A percentile compares a stretch with the other conserved stretches of the same genome.
Conservation (phyloP, 2,113 vertebrate species). For the Dendrocopos noguchii region DNA sequence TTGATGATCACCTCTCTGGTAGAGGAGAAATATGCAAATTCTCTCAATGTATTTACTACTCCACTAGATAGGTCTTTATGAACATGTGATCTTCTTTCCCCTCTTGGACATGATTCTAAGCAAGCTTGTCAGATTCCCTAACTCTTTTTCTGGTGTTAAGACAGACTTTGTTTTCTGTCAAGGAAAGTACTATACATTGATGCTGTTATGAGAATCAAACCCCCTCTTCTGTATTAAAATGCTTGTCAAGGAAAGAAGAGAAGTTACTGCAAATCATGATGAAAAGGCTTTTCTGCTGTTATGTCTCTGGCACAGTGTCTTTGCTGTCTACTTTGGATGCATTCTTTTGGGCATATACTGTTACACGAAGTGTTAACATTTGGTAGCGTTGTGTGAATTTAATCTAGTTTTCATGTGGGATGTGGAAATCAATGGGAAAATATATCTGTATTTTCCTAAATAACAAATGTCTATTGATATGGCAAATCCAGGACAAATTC, state of each 20-base stretch:
- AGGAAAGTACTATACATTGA: neutral
- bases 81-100: neutral
- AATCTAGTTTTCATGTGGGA: neutral
- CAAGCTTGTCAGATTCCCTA: neutral
- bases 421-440: slow-evolving; percentile 39
- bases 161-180: neutral
- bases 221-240: neutral
- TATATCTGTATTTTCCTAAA: slow-evolving; percentile 19
- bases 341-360: neutral
- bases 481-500: slow-evolving; percentile 33
- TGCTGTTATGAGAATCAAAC: neutral
- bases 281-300: neutral
- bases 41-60: neutral
- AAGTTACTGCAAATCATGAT: neutral
- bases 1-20: neutral
- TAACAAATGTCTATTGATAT: slow-evolving; percentile 19
- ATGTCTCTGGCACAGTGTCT: neutral
- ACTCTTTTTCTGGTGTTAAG: neutral
- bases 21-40: neutral
- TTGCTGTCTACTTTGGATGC: neutral
- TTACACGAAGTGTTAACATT: neutral
- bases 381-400: neutral
- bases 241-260: neutral
- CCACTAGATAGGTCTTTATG: neutral
- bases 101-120: neutral